Percentiles rank a stretch among this genome's conserved stretches.
phyloP scores from a whole-genome alignment of 1,140 invertebrate genomes.

The Pantala flavescens region DNA sequence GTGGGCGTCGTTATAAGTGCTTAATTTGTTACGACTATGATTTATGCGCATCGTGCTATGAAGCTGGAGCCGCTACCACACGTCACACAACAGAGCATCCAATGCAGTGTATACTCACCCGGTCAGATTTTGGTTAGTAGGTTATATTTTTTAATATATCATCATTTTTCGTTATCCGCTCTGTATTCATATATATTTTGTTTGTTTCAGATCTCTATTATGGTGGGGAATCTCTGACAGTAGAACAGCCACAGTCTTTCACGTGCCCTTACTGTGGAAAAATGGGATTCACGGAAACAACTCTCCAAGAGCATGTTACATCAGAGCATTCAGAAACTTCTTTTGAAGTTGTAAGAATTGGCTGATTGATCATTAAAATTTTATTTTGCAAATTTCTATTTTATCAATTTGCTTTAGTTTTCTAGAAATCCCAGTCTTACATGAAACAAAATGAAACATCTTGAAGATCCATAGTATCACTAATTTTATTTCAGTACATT shows the following conservation, averaged over 20 bases:
- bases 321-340: conserved; percentile 75
- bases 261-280: conserved; percentile 94
- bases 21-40: conserved; percentile 98
- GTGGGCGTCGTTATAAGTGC: conserved; percentile 95
- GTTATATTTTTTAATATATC: conserved; percentile 14
- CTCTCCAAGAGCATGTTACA: conserved; percentile 85
- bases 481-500: no score
- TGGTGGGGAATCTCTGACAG: conserved; percentile 75
- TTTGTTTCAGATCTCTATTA: conserved; percentile 73
- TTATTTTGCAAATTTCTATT: background rate
- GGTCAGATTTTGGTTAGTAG: conserved; percentile 82
- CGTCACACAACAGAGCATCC: conserved; percentile 91
- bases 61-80: conserved; percentile 83
- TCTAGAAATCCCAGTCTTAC: conserved; percentile 14
- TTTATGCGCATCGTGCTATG: conserved; percentile 92
- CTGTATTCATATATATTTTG: background rate
- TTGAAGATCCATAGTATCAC: no score
- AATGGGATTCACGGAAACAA: conserved; percentile 89
- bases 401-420: background rate
- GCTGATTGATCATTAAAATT: conserved; percentile 11
- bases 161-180: conserved; percentile 9
- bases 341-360: conserved; percentile 64
- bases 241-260: conserved; percentile 88
- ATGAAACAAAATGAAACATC: no score
- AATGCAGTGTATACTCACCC: conserved; percentile 96